phyloP scores from a whole-genome alignment of 2,113 vertebrate species.

The Numida meleagris region DNA sequence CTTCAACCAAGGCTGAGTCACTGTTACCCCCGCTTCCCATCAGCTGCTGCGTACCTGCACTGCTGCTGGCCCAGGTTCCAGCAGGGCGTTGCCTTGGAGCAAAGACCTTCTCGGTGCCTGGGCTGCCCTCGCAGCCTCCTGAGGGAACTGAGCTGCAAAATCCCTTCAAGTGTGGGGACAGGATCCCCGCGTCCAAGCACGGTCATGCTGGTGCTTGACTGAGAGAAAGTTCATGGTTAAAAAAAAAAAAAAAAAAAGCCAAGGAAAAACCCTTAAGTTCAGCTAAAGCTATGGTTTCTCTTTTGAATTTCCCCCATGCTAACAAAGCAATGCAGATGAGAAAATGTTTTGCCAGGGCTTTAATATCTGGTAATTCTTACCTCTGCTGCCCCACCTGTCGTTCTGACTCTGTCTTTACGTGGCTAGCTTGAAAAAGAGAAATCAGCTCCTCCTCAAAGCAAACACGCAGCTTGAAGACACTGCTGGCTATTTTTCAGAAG shows the following conservation, averaged over 20 bases:
- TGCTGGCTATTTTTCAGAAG: constrained; percentile 60
- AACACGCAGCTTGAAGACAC: not conserved
- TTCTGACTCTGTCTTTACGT: not conserved
- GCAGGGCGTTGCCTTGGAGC: not conserved
- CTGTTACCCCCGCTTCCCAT: rapidly evolving
- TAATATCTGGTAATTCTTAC: rapidly evolving
- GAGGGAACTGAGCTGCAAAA: rapidly evolving
- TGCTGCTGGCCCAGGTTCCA: not conserved
- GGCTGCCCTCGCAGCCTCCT: rapidly evolving
- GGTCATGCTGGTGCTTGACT: rapidly evolving
- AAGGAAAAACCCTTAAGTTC: not conserved
- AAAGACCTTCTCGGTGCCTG: rapidly evolving
- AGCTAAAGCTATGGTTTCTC: not conserved
- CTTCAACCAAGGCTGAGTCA: not conserved
- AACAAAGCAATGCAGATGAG: not conserved
- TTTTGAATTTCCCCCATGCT: rapidly evolving
- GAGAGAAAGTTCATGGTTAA: too few species aligned
- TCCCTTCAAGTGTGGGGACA: rapidly evolving
- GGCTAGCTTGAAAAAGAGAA: not conserved
- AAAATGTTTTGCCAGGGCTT: not conserved
- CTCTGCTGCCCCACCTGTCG: not conserved
- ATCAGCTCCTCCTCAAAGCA: not conserved
- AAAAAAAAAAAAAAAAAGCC: not conserved
- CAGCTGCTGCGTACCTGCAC: rapidly evolving
- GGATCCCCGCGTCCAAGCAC: too few species aligned